Evolutionary conservation across 2,797 vertebrate genomes (phyloP).

Genomic region (Thalassophryne amazonica): DNA sequence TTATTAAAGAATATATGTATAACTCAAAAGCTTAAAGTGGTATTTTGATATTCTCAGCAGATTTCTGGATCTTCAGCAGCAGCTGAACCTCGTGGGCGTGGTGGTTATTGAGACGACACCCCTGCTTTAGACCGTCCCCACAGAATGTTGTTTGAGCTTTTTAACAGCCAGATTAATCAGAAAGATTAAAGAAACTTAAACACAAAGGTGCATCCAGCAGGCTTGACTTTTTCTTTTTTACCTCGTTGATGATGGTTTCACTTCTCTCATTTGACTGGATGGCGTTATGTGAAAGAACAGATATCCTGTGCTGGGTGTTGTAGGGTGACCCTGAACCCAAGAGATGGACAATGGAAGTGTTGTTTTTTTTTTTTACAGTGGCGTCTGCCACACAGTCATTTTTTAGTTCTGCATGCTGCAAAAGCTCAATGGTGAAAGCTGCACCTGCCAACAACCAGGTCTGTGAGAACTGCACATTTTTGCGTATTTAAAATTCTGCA

Average conservation of each 20-base stretch:
- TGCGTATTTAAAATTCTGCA: too few relatives aligned
- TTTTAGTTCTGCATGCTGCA: not conserved
- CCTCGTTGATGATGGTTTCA: not conserved
- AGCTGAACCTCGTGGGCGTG: slow-evolving; percentile 52
- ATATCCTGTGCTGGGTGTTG: slow-evolving; percentile 29
- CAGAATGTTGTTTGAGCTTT: too few relatives aligned
- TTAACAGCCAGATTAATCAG: too few relatives aligned
- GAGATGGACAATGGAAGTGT: slow-evolving; percentile 47
- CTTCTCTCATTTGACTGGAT: not conserved
- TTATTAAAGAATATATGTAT: slow-evolving; percentile 69
- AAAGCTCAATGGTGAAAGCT: too few relatives aligned
- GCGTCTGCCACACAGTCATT: not conserved
- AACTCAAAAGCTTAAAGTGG: slow-evolving; percentile 53
- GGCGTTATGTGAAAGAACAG: slow-evolving; percentile 62
- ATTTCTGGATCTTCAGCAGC: slow-evolving; percentile 45
- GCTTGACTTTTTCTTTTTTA: not conserved
- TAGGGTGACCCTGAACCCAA: slow-evolving; percentile 44
- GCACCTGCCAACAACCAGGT: too few relatives aligned
- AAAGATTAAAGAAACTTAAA: too few relatives aligned
- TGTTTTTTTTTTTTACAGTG: not conserved
- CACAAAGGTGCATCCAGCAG: too few relatives aligned
- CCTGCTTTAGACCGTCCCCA: too few relatives aligned
- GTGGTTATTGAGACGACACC: slow-evolving; percentile 17
- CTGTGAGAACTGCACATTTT: too few relatives aligned
- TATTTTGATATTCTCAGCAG: slow-evolving; percentile 78